Conservation (phyloP, 2,888 invertebrate genomes). For the Cactoblastis cactorum region DNA sequence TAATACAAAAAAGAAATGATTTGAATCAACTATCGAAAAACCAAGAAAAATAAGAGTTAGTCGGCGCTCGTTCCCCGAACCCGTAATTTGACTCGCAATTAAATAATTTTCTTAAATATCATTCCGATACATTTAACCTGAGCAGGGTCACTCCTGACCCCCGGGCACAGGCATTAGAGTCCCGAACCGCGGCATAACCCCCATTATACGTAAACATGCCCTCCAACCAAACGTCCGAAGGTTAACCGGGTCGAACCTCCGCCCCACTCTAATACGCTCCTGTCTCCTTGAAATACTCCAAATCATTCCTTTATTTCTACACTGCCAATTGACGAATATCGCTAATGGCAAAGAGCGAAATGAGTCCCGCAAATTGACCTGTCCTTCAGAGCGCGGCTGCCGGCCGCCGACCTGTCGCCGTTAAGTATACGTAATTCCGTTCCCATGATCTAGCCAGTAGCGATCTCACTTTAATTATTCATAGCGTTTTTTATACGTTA, state of each 20-base stretch:
- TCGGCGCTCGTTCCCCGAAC: conserved; percentile 49
- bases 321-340: conserved; percentile 32
- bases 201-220: conserved; percentile 75
- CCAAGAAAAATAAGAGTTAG: conserved; percentile 40
- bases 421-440: conserved; percentile 71
- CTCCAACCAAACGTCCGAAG: conserved; percentile 62
- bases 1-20: too few relatives aligned
- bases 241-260: conserved; percentile 52
- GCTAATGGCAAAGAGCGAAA: conserved; percentile 54
- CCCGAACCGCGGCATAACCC: conserved; percentile 69
- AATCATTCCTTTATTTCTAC: conserved; percentile 32
- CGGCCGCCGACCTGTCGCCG: conserved; percentile 69
- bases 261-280: conserved; percentile 49
- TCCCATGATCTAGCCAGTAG: conserved; percentile 78
- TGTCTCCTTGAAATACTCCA: conserved; percentile 40
- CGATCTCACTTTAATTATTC: conserved; percentile 79
- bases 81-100: conserved; percentile 72
- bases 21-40: neutral
- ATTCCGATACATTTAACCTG: conserved; percentile 59
- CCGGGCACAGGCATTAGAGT: conserved; percentile 63
- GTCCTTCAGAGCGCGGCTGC: conserved; percentile 62
- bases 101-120: conserved; percentile 76
- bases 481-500: conserved; percentile 74
- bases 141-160: conserved; percentile 61
- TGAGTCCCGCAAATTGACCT: conserved; percentile 73